These are phyloP conservation scores for Amitus sp. DNA, from an alignment of 2,888 invertebrate species.

Conservation along the genomic window DNA sequence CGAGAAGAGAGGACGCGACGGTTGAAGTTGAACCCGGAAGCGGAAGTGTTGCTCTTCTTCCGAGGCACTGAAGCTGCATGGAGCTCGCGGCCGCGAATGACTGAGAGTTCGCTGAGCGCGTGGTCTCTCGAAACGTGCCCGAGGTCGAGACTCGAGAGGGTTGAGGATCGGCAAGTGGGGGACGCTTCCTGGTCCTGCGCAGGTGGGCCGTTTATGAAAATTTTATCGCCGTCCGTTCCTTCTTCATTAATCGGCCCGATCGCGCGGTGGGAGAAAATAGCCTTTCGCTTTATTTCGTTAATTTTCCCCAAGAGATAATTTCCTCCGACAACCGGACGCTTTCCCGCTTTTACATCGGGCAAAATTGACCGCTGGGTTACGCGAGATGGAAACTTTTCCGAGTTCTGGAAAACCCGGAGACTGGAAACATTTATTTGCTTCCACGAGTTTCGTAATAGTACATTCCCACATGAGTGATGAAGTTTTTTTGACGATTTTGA, in stretches of 20 bases:
- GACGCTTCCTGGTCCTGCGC: conserved; percentile 35
- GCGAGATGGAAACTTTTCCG: too few species aligned
- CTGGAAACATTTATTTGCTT: too few species aligned
- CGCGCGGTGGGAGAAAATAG: conserved; percentile 1
- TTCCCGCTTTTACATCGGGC: too few species aligned
- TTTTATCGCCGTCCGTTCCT: conserved; percentile 20
- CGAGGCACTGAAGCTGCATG: conserved; percentile 26
- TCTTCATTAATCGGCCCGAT: conserved; percentile 30
- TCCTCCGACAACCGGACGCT: too few species aligned
- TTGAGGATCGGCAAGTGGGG: conserved; percentile 31
- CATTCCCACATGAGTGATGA: too few species aligned
- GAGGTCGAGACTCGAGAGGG: conserved; percentile 32
- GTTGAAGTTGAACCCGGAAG: conserved; percentile 13
- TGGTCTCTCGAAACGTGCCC: conserved; percentile 31
- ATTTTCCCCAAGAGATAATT: background rate
- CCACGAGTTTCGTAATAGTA: too few species aligned
- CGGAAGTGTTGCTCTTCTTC: conserved; percentile 26
- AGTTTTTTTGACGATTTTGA: too few species aligned
- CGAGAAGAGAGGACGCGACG: background rate
- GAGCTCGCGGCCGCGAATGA: conserved; percentile 40
- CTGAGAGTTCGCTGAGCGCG: conserved; percentile 19
- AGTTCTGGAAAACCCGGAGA: too few species aligned
- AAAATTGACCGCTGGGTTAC: too few species aligned
- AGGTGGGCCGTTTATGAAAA: conserved; percentile 30
- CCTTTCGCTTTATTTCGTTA: conserved; percentile 1